phyloP scores from a whole-genome alignment of 2,888 invertebrate genomes.

The Himalopsyche kuldschensis region DNA sequence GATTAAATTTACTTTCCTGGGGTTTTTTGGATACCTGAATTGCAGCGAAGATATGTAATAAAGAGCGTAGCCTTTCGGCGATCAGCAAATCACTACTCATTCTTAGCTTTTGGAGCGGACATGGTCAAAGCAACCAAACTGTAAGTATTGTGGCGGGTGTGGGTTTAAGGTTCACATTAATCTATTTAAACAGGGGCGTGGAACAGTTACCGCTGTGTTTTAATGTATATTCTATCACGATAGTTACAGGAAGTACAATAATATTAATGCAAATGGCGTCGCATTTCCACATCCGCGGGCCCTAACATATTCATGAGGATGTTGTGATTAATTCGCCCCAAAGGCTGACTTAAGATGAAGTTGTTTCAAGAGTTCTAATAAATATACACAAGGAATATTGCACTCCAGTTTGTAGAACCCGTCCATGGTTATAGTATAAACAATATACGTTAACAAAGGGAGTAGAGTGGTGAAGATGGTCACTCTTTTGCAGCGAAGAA shows the following conservation, averaged over 20 bases:
- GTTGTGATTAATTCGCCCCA: not conserved
- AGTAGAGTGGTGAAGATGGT: not conserved
- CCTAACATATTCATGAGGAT: not conserved
- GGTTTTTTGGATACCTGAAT: no score
- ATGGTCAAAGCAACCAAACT: no score
- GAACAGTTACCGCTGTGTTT: not conserved
- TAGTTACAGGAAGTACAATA: not conserved
- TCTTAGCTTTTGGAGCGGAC: no score
- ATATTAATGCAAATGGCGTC: not conserved
- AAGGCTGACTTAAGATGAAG: not conserved
- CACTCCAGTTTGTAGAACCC: not conserved
- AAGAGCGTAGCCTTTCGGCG: no score
- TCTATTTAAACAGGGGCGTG: not conserved
- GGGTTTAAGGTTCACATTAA: not conserved
- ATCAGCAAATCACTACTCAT: no score
- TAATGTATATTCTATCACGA: not conserved
- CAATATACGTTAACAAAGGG: not conserved
- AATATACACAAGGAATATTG: not conserved
- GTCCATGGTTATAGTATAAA: not conserved
- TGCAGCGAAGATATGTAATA: no score
- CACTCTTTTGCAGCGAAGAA: no score
- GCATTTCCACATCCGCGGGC: not conserved
- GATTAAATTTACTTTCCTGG: no score
- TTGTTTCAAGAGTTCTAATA: not conserved
- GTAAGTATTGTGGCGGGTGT: not conserved